Evolutionary conservation across 30 jellyfish, hydroid and myxozoan species (phyloP).

Genomic region (Mastigias papua): DNA sequence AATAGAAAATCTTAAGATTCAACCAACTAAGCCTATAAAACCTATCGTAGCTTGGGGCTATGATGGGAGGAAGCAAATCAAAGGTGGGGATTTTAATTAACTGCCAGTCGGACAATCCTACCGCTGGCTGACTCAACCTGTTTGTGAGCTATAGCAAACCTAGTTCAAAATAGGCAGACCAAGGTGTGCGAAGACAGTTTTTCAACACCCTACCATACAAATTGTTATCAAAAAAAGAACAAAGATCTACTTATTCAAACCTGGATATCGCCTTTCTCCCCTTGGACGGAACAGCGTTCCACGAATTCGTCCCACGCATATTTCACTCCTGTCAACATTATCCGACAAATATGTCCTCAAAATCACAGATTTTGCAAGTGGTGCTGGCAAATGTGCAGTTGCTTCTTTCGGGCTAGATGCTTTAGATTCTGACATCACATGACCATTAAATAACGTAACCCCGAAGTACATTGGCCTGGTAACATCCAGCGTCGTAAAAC

Average conservation of each 20-base stretch:
- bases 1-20: no score
- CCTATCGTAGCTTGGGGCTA: no score
- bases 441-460: conserved; percentile 45
- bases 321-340: conserved; percentile 41
- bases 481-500: conserved; percentile 23
- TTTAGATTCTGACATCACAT: conserved; percentile 22
- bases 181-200: no score
- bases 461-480: conserved; percentile 34
- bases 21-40: no score
- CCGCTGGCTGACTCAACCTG: no score
- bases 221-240: not conserved
- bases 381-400: not conserved
- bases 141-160: no score
- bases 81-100: no score
- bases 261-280: conserved; percentile 78
- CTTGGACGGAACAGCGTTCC: conserved; percentile 76
- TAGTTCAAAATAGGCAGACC: no score
- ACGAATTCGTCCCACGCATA: conserved; percentile 59
- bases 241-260: no score
- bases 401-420: conserved; percentile 2
- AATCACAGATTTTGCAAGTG: conserved; percentile 35
- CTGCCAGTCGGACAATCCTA: no score
- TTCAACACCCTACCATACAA: not conserved
- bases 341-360: conserved; percentile 65
- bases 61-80: no score